Base-by-base conservation (phyloP, 2,888 invertebrate species). In the Protonemura montana region DNA sequence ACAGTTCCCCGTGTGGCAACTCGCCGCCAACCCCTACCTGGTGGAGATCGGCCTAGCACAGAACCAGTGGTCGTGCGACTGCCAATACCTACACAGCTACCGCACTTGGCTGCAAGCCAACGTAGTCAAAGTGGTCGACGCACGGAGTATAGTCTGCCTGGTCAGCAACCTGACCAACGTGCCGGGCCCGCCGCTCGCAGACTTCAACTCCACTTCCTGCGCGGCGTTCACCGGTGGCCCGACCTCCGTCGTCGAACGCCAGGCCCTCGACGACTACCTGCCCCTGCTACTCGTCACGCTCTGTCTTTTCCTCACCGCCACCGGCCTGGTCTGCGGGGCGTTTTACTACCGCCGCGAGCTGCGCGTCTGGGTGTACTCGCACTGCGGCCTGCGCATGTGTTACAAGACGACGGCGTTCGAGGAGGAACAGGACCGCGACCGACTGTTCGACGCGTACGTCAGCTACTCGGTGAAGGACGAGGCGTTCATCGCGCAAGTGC, bases 391-490 rank as follows among this genome's bases (percentile, higher is more conserved):
- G 87, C 93, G 96, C 90, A 95, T 97, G 92, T 97, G 97, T 91
- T 97, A 97, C 92, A 96, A 96, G 91, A 95, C 96, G 41, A 94
- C 95, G 6, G 94, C 94, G 30, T 96, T 96, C 89, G 95, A 96
- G 90, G 96, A 96, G 89, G 95, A 95, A 91, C 95, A 95, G 92
- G 91, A 91, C 88, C 90, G 91, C 83, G 96, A 97, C 91, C 95
- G 97, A 89, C 94, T 97, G 84, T 98, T 97, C 91, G 99, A 99
- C 92, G 98, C 98, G 86, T 99, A 98, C 92, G 95, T 99, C 89
- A 97, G 97, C 89, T 99, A 99, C 92, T 97, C 97, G 90, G 95
- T 96, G 87, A 97, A 97, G 91, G 98, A 98, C 91, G 97, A 98
- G 90, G 95, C 95, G 85, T 98, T 98, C 91, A 97, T 98, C 76